Evolutionary conservation across 2,888 invertebrate genomes (phyloP).

Genomic region (Drosophila nr. fundita): DNA sequence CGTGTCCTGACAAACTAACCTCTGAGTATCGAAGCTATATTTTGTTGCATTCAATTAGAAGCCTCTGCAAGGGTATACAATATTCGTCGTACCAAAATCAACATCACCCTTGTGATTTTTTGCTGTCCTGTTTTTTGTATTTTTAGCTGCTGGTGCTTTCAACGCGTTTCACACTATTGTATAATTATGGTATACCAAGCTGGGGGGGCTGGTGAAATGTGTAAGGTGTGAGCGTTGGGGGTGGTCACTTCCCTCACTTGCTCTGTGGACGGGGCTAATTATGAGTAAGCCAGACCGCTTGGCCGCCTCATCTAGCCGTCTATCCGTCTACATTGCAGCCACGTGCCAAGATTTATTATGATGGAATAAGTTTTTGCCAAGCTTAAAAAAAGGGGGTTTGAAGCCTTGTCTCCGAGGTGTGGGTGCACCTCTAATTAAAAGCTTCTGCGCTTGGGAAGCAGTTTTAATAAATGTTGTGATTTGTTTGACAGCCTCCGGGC

Average conservation of each 20-base stretch:
- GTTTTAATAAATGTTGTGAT: slow-evolving; percentile 74
- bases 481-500: slow-evolving; percentile 56
- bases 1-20: not conserved
- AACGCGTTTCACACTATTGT: slow-evolving; percentile 73
- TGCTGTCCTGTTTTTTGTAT: not conserved
- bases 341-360: slow-evolving; percentile 74
- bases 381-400: not conserved
- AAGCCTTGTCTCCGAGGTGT: too few relatives aligned
- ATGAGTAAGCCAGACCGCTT: slow-evolving; percentile 48
- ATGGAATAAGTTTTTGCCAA: slow-evolving; percentile 71
- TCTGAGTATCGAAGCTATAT: not conserved
- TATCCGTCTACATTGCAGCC: slow-evolving; percentile 24
- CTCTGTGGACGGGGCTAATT: slow-evolving; percentile 69
- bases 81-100: not conserved
- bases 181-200: slow-evolving; percentile 69
- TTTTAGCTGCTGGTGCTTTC: slow-evolving; percentile 10
- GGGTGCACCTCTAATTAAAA: slow-evolving; percentile 66
- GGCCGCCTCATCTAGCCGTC: slow-evolving; percentile 17
- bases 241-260: slow-evolving; percentile 42
- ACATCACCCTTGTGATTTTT: not conserved
- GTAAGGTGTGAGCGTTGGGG: slow-evolving; percentile 6
- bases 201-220: not conserved
- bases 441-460: slow-evolving; percentile 46
- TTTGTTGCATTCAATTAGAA: not conserved
- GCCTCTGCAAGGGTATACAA: not conserved